Conservation (phyloP, 53 echinoderm and acorn worm genomes). For the Mesocentrotus franciscanus region DNA sequence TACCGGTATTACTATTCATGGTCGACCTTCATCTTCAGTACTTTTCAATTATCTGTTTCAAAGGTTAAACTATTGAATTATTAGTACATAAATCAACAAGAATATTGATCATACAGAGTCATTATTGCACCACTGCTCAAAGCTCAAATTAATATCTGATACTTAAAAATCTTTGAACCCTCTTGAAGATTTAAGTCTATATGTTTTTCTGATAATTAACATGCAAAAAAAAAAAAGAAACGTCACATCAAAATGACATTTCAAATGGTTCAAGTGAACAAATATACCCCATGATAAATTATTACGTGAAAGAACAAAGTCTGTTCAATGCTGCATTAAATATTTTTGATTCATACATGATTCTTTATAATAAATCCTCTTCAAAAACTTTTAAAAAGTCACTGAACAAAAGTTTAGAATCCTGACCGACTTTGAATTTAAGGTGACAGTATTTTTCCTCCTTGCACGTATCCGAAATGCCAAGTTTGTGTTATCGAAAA, state of each 20-base stretch:
- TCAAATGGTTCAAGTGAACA: not conserved
- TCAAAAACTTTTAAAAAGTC: not conserved
- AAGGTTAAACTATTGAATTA: not conserved
- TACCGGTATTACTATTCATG: not conserved
- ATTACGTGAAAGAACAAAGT: not conserved
- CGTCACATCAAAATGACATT: not conserved
- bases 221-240: not conserved
- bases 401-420: not conserved
- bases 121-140: slow-evolving; percentile 3
- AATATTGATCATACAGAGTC: not conserved
- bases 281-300: not conserved
- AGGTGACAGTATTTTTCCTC: not conserved
- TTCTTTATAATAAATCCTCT: too few species aligned
- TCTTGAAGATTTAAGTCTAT: not conserved
- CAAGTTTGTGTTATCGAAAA: not conserved
- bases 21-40: not conserved
- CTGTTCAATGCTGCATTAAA: not conserved
- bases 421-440: not conserved
- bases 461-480: not conserved
- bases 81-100: not conserved
- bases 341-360: not conserved
- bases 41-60: not conserved
- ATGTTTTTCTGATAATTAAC: not conserved
- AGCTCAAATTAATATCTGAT: not conserved
- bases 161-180: not conserved